Evolutionary conservation across 2,113 vertebrate species (phyloP), one percentile per base, ranked within the genome.

Genomic region (Murina feae): DNA sequence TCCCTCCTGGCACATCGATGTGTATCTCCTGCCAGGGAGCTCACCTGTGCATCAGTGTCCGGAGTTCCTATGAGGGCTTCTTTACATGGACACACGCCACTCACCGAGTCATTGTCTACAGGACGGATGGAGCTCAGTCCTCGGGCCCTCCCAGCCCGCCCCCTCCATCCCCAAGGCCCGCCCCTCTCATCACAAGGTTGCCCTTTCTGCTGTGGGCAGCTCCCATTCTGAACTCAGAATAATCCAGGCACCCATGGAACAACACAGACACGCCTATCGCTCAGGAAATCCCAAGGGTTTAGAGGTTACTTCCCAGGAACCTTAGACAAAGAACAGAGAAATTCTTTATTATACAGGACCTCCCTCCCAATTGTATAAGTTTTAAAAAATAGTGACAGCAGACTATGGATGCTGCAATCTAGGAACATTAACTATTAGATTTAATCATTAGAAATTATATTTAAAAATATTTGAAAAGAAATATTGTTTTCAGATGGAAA

Each of bases 391-490:
- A 55, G 28, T 78, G 28, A 75, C n/a, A 55, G 49, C 20, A 76
- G 44, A 78, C 63, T 47, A 37, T 6, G 12, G n/a, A 30, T 71
- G 47, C n/a, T 79, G 23, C 76, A 63, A 37, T 84, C 35, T 90
- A 87, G 78, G 88, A 80, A 80, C 66, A 72, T 80, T 63, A 80
- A 37, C 83, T 60, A 39, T 83, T 93, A 51, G 47, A 72, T 90
- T 81, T 81, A 90, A 51, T 89, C 30, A 51, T 90, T 75, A 32
- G 76, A 94, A 72, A 49, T 63, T 79, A 37, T 12, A 7, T 44
- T 68, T 75, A 37, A 58, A 92, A 92, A 44, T 79, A 88, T 55
- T 75, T 49, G 37, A 51, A 84, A 81, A 82, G 21, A 53, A 28
- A 72, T 75, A 42, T 81, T 74, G 72, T 75, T 86, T 30, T 89